phyloP scores from a whole-genome alignment of 2,113 vertebrate species.

The Psilopsiagon aymara region DNA sequence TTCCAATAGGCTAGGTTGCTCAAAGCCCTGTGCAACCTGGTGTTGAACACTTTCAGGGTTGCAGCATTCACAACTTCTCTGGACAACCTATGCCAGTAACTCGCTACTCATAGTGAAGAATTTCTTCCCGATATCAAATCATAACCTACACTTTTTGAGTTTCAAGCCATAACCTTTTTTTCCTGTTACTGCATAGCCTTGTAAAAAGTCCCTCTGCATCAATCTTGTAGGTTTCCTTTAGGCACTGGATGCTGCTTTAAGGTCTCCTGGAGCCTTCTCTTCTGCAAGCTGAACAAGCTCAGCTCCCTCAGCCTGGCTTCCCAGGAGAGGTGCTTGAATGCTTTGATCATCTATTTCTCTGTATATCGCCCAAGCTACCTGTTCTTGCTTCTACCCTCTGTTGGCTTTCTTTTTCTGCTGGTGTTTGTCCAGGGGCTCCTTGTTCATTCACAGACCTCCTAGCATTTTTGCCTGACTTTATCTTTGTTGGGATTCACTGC shows the following conservation, averaged over 20 bases:
- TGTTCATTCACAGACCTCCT: background rate
- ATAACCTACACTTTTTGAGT: background rate
- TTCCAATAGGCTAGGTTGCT: background rate
- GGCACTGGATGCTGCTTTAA: background rate
- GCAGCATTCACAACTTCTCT: background rate
- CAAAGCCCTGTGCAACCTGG: background rate
- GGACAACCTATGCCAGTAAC: background rate
- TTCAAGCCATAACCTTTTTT: background rate
- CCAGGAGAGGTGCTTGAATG: background rate
- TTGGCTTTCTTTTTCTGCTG: background rate
- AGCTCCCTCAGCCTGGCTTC: background rate
- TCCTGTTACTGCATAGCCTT: background rate
- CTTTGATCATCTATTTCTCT: background rate
- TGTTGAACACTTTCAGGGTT: background rate
- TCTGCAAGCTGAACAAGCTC: background rate
- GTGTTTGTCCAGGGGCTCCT: background rate
- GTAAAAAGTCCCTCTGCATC: background rate
- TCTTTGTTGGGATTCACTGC: background rate
- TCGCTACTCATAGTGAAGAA: background rate
- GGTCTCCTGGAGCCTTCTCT: background rate
- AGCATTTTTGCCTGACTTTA: background rate
- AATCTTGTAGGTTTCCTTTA: background rate
- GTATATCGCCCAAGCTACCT: background rate
- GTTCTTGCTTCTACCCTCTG: background rate
- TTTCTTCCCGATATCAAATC: background rate